A percentile compares a stretch with the other conserved stretches of the same genome.
phyloP scores from a whole-genome alignment of 2,888 invertebrate species.

The Clitarchus hookeri region DNA sequence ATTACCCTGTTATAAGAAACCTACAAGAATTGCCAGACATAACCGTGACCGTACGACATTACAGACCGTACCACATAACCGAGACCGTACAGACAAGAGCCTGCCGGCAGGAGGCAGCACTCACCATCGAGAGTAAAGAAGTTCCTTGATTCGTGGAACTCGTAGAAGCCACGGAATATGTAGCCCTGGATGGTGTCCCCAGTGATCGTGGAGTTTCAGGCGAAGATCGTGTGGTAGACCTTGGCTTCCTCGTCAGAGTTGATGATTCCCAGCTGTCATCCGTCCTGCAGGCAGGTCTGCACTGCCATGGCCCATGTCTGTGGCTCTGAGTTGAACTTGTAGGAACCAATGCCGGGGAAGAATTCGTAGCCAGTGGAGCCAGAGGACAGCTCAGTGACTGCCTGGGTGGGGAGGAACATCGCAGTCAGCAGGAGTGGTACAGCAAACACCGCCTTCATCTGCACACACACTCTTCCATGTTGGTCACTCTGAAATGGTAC shows the following conservation, averaged over 20 bases:
- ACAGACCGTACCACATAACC: too few relatives aligned
- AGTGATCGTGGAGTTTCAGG: conserved; percentile 26
- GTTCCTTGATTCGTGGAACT: conserved; percentile 32
- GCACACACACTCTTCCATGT: neutral
- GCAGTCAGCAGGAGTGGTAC: conserved; percentile 51
- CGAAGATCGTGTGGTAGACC: conserved; percentile 26
- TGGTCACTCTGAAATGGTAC: too few relatives aligned
- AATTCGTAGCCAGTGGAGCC: conserved; percentile 43
- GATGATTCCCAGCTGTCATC: conserved; percentile 41
- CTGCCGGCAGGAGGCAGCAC: neutral
- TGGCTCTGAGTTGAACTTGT: conserved; percentile 21
- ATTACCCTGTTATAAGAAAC: too few relatives aligned
- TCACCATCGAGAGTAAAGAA: conserved; percentile 37
- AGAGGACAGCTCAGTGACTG: conserved; percentile 51
- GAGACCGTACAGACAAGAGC: neutral
- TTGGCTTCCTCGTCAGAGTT: conserved; percentile 31
- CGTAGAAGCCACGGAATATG: conserved; percentile 38
- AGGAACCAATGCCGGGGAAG: conserved; percentile 27
- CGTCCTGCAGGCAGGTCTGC: conserved; percentile 24
- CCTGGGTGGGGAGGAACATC: conserved; percentile 47
- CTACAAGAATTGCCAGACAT: too few relatives aligned
- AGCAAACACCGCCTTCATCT: conserved; percentile 40
- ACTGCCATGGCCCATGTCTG: conserved; percentile 10
- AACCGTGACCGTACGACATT: too few relatives aligned
- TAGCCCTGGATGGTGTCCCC: conserved; percentile 20